Percentiles rank a stretch among this genome's conserved stretches.
Evolutionary conservation across 2,888 invertebrate genomes (phyloP).

Genomic region (Epsilonema sp.): DNA sequence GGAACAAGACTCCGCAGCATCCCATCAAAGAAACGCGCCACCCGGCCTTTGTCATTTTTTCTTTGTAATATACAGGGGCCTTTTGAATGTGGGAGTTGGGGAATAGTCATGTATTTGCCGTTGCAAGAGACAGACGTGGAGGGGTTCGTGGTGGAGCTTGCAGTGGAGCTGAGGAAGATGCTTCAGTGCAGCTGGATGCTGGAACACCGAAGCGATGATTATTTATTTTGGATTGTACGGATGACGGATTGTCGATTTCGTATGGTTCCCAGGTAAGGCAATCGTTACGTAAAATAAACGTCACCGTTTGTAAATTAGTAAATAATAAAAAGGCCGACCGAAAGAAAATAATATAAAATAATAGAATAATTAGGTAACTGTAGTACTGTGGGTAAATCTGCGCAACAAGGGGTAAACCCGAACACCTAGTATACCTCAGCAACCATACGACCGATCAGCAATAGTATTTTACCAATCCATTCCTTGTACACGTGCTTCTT

Average conservation of each 20-base stretch:
- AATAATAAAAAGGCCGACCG: too few species aligned
- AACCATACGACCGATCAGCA: too few species aligned
- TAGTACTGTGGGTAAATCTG: too few species aligned
- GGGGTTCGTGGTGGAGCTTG: not conserved
- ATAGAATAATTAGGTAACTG: too few species aligned
- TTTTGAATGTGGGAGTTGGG: conserved; percentile 18
- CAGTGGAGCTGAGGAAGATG: not conserved
- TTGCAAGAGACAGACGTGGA: conserved; percentile 6
- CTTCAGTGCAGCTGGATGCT: too few species aligned
- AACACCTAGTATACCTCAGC: too few species aligned
- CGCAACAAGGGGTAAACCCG: too few species aligned
- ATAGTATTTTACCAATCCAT: too few species aligned
- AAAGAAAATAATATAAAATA: too few species aligned
- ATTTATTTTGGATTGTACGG: conserved; percentile 23
- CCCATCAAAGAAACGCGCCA: conserved; percentile 11
- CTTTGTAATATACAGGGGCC: conserved; percentile 18
- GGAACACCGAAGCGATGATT: not conserved
- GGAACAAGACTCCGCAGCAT: not conserved
- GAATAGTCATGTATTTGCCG: conserved; percentile 13
- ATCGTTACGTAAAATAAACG: too few species aligned
- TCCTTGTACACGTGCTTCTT: too few species aligned
- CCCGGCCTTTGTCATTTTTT: conserved; percentile 25
- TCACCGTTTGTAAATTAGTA: too few species aligned
- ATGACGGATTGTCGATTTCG: conserved; percentile 22
- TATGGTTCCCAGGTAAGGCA: conserved; percentile 24